Evolutionary conservation across 2,888 invertebrate genomes (phyloP).

Genomic region (Synergus laeviventris): DNA sequence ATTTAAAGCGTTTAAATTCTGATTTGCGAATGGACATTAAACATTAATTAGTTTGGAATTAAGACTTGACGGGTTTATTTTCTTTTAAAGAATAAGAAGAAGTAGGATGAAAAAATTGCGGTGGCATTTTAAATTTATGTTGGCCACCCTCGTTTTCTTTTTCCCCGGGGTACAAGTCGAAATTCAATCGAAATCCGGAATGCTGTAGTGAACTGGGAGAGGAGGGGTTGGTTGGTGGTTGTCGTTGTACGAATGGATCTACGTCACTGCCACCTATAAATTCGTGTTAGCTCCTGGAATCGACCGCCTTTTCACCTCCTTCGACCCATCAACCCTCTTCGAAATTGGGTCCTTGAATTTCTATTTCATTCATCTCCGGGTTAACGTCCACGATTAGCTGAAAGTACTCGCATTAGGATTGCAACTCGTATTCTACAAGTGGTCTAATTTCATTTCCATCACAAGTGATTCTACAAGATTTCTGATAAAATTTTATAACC

Average conservation of each 20-base stretch:
- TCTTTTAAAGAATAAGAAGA: conserved; percentile 4
- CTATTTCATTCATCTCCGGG: conserved; percentile 13
- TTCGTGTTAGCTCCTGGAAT: conserved; percentile 50
- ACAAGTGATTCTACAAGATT: background rate
- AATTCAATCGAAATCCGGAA: conserved; percentile 53
- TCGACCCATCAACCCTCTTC: conserved; percentile 1
- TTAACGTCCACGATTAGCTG: background rate
- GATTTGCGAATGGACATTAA: background rate
- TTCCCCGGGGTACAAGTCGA: conserved; percentile 48
- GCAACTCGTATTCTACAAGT: background rate
- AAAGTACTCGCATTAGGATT: background rate
- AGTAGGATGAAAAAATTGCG: conserved; percentile 38
- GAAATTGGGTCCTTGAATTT: conserved; percentile 27
- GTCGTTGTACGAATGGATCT: conserved; percentile 48
- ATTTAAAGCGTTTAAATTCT: background rate
- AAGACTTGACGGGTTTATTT: background rate
- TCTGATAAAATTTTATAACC: background rate
- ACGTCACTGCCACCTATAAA: conserved; percentile 52
- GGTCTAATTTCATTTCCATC: background rate
- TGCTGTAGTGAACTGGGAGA: conserved; percentile 29
- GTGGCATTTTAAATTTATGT: conserved; percentile 51
- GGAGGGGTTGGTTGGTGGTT: conserved; percentile 42
- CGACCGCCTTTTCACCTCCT: conserved; percentile 41
- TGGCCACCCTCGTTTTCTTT: conserved; percentile 48
- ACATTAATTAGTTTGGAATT: background rate